These are phyloP conservation scores for Drosophila kanapiae DNA, from an alignment of 1,140 invertebrate species.

Conservation along the genomic window DNA sequence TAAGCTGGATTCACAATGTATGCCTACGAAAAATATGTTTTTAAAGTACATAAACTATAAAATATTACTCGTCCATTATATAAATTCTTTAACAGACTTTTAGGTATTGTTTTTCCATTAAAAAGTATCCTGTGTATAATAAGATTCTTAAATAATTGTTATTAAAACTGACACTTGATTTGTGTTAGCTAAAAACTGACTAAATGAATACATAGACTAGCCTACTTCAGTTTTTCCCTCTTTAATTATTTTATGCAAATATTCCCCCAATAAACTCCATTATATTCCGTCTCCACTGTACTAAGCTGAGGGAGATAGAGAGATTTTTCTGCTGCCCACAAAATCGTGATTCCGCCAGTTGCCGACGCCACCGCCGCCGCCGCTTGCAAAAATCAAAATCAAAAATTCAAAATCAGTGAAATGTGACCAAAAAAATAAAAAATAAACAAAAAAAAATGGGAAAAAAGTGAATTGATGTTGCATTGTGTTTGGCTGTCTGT, in stretches of 20 bases:
- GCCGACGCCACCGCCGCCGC: slow-evolving; percentile 33
- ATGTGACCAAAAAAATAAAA: slow-evolving; percentile 68
- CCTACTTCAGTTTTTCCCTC: fast-evolving
- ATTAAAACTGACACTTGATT: neutral
- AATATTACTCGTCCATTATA: neutral
- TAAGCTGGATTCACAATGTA: fast-evolving
- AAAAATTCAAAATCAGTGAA: slow-evolving; percentile 84
- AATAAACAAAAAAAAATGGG: slow-evolving; percentile 33
- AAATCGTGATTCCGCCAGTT: slow-evolving; percentile 76
- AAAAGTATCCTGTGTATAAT: fast-evolving
- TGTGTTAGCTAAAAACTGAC: neutral
- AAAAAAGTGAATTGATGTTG: slow-evolving; percentile 64
- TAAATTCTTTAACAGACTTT: neutral
- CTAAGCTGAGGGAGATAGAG: slow-evolving; percentile 23
- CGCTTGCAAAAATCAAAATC: too few species aligned
- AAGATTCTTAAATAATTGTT: neutral
- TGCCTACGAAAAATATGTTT: too few species aligned
- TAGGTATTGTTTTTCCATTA: neutral
- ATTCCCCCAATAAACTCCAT: neutral
- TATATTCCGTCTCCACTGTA: slow-evolving; percentile 50
- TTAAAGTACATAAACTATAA: neutral
- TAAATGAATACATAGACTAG: fast-evolving
- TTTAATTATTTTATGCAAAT: neutral
- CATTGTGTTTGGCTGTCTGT: slow-evolving; percentile 66
- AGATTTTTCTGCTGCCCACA: slow-evolving; percentile 41